Percentiles rank a stretch among this genome's conserved stretches.
These are phyloP conservation scores for Nothobranchius kuhntae DNA, from an alignment of 2,113 vertebrate genomes.

Conservation along the genomic window DNA sequence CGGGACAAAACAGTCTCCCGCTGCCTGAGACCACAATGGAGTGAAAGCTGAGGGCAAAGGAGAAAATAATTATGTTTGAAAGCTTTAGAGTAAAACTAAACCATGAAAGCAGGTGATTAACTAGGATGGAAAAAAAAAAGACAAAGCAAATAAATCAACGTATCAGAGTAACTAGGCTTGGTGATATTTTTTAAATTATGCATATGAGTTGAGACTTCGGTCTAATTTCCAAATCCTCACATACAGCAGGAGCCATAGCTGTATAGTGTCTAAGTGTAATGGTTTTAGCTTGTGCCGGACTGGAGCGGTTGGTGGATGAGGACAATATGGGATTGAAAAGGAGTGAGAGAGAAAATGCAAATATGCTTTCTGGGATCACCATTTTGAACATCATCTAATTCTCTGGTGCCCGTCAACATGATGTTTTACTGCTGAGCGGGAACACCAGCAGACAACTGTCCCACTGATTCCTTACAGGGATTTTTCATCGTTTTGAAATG, in stretches of 20 bases:
- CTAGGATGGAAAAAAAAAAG: slow-evolving; percentile 8
- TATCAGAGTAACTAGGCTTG: neutral
- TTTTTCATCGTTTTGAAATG: too few relatives aligned
- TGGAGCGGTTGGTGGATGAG: neutral
- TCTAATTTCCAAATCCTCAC: neutral
- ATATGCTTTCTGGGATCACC: neutral
- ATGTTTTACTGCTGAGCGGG: too few relatives aligned
- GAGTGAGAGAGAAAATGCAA: neutral
- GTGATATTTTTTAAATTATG: neutral
- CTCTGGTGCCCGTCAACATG: too few relatives aligned
- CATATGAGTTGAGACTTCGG: neutral
- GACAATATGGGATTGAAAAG: neutral
- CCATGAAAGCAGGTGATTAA: slow-evolving; percentile 16
- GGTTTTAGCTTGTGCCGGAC: too few relatives aligned
- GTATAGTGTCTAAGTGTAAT: neutral
- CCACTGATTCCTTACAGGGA: too few relatives aligned
- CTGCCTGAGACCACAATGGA: slow-evolving; percentile 3
- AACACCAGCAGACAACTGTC: too few relatives aligned
- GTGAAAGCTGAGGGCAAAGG: neutral
- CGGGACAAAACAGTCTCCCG: slow-evolving; percentile 10
- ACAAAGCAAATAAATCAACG: slow-evolving; percentile 25
- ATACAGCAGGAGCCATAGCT: neutral
- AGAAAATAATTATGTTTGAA: slow-evolving; percentile 14
- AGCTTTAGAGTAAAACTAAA: slow-evolving; percentile 28
- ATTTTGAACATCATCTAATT: too few relatives aligned